Percentiles rank a stretch among this genome's conserved stretches.
phyloP scores from a whole-genome alignment of 1,140 invertebrate genomes.

The Drosophila albomicans region DNA sequence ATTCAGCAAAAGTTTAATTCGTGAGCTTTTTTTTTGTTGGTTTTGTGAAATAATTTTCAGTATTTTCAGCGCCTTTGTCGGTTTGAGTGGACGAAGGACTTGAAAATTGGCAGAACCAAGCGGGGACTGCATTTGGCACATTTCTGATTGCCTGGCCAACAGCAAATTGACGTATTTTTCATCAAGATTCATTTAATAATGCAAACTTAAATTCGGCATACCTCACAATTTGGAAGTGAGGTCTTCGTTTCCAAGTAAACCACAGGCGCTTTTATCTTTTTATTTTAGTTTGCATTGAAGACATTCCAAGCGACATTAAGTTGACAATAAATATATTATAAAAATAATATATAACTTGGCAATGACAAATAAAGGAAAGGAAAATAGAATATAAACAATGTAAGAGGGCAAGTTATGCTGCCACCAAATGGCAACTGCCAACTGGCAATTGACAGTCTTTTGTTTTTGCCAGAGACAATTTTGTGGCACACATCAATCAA shows the following conservation, averaged over 20 bases:
- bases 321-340: slow-evolving; percentile 36
- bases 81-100: slow-evolving; percentile 64
- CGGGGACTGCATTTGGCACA: slow-evolving; percentile 62
- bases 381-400: slow-evolving; percentile 8
- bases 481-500: slow-evolving; percentile 76
- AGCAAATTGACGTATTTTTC: slow-evolving; percentile 53
- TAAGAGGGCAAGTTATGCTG: slow-evolving; percentile 34
- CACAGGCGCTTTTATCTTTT: slow-evolving; percentile 6
- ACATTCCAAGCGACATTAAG: slow-evolving; percentile 32
- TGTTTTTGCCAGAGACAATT: slow-evolving; percentile 43
- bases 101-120: slow-evolving; percentile 39
- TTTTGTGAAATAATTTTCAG: slow-evolving; percentile 54
- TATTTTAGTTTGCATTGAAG: slow-evolving; percentile 29
- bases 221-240: not conserved
- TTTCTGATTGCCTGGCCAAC: slow-evolving; percentile 61
- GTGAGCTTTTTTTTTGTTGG: slow-evolving; percentile 37
- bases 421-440: slow-evolving; percentile 27
- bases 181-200: not conserved
- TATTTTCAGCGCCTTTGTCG: slow-evolving; percentile 73
- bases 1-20: slow-evolving; percentile 65
- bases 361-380: not conserved
- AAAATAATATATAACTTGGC: slow-evolving; percentile 4
- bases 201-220: not conserved
- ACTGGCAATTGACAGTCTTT: slow-evolving; percentile 50
- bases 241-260: not conserved